Base-by-base conservation (phyloP, 2,113 vertebrate genomes). In the Seriola aureovittata region DNA sequence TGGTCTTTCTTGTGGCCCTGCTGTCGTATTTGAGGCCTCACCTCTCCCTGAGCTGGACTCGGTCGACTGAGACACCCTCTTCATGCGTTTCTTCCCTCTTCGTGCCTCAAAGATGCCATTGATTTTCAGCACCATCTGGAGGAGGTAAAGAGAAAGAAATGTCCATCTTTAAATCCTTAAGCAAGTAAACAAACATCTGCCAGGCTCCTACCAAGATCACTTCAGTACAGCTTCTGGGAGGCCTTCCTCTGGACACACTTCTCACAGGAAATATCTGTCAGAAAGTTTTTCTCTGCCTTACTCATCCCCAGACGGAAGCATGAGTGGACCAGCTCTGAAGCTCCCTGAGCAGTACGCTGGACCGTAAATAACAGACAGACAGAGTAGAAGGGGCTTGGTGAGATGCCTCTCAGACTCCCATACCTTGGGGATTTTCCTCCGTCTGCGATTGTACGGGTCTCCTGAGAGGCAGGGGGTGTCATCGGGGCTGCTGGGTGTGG, bases 401-500 rank as follows among this genome's bases (percentile, higher is more conserved):
- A 42, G 25, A 23, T 50, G 63, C 74, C 71, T 60, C 57, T 81
- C 23, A 67, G 69, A 46, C 68, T 13, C 40, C 19, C 4, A 14
- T 95, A 99, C 98, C 97, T 97, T 99, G 52, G 98, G 97, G 91
- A 98, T 97, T 94, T 98, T 99, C 92, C 95, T 97, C 87, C 96
- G 96, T 68, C 96, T 96, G 77, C 97, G 97, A 78, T 98, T 98
- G 89, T 97, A 97, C 2, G 95, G 93, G 88, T 99, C 98, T 89
- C 97, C 97, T 0, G 97, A 96, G 81, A 96, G 97, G 91, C 97
- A 97, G 65, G 97, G 96, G n/a, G 96, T 94, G 91, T 99, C 97
- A 3, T 99, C 98, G 0, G 98, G 98, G 83, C 97, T 99, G 95
- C 97, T 99, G 71, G 98, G 98, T 0, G 98, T 99, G 0, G 98